Base-by-base conservation (phyloP, 2,888 invertebrate genomes). In the Tetragnatha montana region DNA sequence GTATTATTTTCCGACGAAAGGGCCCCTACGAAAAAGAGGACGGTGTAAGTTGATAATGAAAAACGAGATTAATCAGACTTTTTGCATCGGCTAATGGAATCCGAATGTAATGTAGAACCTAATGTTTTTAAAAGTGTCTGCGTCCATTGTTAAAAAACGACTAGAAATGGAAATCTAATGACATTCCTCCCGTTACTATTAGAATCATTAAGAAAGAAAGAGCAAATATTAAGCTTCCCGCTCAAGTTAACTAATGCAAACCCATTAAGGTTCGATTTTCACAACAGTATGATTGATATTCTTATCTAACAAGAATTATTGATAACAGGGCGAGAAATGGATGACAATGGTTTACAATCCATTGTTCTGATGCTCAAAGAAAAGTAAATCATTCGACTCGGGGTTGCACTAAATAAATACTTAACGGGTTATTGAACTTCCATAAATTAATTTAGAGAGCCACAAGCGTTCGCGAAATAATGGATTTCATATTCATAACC, bases 151-250 rank as follows among this genome's bases (percentile, higher is more conserved):
- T 68, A 80, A 80, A 80, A 80, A 80, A 69, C 47, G 17, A 69
- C 80, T 68, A 22, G 80, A 80, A 80, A 80, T 80, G 80, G 80
- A 80, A 80, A 69, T 80, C 68, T 80, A 80, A 80, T 80, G 80
- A 69, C 70, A 22, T 69, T 80, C 69, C 68, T 80, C 69, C 35
- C 74, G 69, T 80, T 80, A 69, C 80, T 70, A 80, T 80, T 80
- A 69, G 80, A 80, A n/a, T 69, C 69, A 80, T 69, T 69, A 60
- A 35, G 69, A 68, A 68, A 68, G 47, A 69, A 47, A 47, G 12
- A 14, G 21, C 21, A 35, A n/a, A 51, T 12, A 60, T 68, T 68
- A 35, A 35, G 68, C n/a, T 69, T 80, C 8, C 35, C 21, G 50
- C 50, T 78, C 47, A 35, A 22, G 22, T 69, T 80, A 68, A 69